Evolutionary conservation across 2,113 vertebrate genomes (phyloP).

Genomic region (Syngnathus typhle): DNA sequence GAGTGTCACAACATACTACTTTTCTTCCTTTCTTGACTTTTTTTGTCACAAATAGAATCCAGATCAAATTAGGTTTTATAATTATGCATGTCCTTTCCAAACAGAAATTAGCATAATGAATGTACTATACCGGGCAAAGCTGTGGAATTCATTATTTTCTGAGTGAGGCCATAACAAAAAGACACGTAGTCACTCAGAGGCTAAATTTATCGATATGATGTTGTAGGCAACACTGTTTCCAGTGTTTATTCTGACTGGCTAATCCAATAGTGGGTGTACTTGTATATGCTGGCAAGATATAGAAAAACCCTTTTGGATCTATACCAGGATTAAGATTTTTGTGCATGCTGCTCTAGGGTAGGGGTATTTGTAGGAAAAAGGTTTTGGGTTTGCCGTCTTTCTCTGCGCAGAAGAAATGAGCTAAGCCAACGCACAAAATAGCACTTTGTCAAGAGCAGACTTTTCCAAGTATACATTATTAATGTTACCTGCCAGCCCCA

Average conservation of each 20-base stretch:
- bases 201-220: constrained; percentile 54
- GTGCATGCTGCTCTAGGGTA: constrained; percentile 33
- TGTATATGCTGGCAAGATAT: constrained; percentile 40
- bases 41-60: not conserved
- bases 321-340: constrained; percentile 38
- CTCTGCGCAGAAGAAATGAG: constrained; percentile 28
- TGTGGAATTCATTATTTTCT: constrained; percentile 21
- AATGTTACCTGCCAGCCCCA: constrained; percentile 28
- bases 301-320: constrained; percentile 39
- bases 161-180: constrained; percentile 38
- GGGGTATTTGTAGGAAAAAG: constrained; percentile 41
- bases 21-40: not conserved
- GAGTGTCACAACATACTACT: constrained; percentile 55
- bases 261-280: constrained; percentile 49
- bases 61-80: not conserved
- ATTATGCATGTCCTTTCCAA: constrained; percentile 20
- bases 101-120: constrained; percentile 35
- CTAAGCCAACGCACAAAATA: constrained; percentile 37
- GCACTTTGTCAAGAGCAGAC: constrained; percentile 54
- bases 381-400: constrained; percentile 31
- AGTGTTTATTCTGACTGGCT: constrained; percentile 39
- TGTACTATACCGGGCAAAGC: constrained; percentile 22
- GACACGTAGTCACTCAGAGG: constrained; percentile 8
- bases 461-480: constrained; percentile 45
- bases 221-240: constrained; percentile 33